Percentiles rank a stretch among this genome's conserved stretches.
phyloP scores from a whole-genome alignment of 2,113 vertebrate genomes.

The Microtus pennsylvanicus region DNA sequence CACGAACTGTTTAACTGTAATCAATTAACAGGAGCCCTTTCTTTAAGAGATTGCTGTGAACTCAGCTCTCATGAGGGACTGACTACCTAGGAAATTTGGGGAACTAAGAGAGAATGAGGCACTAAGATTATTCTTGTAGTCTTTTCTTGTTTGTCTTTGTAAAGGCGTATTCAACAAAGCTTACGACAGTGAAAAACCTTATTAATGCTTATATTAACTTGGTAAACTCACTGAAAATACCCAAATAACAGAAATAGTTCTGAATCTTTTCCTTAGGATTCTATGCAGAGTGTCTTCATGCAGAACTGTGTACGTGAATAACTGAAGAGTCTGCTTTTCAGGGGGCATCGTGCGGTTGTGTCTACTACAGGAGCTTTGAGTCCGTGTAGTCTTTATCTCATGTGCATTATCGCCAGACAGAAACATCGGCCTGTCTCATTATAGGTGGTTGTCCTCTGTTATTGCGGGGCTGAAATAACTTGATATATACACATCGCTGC shows the following conservation, averaged over 20 bases:
- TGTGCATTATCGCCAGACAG: background rate
- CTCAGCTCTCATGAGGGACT: background rate
- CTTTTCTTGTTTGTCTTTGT: background rate
- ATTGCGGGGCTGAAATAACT: background rate
- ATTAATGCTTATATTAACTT: slow-evolving; percentile 37
- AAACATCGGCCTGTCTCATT: background rate
- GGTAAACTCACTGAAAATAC: background rate
- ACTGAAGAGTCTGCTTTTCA: background rate
- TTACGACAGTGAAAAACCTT: slow-evolving; percentile 1
- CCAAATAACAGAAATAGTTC: slow-evolving; percentile 46
- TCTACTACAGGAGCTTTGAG: background rate
- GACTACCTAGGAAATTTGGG: background rate
- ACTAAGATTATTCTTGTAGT: background rate
- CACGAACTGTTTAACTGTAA: background rate
- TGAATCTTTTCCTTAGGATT: background rate
- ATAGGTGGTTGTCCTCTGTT: background rate
- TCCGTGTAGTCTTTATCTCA: background rate
- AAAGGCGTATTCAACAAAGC: background rate
- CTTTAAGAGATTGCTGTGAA: background rate
- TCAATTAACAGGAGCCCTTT: background rate
- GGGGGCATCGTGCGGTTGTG: background rate
- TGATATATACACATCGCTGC: slow-evolving; percentile 28
- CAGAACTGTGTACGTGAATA: background rate
- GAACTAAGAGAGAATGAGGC: background rate
- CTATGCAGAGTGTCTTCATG: background rate